Base-by-base conservation (phyloP, 2,888 invertebrate species). In the Hartigia nigra region DNA sequence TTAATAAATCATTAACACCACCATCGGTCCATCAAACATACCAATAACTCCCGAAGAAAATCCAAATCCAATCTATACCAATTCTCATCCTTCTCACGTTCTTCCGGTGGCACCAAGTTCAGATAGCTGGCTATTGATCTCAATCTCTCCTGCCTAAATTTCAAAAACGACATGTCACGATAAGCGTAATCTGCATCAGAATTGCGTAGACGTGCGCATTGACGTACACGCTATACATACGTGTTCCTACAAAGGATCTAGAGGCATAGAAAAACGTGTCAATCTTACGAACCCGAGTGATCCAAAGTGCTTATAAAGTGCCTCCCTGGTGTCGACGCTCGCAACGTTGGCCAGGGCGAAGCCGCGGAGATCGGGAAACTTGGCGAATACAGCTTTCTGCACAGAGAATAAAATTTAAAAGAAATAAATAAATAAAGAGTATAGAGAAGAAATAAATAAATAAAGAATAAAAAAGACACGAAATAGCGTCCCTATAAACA, bases 261-360 rank as follows among this genome's bases (percentile, higher is more conserved):
- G 23, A 55, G 39, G 23, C 23, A 55, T 23, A 2, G 5, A 23
- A 1, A 55, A 14, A 23, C 23, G 14, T 9, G 14, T 74, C 12
- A 75, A 37, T 31, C n/a, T 31, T 39, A 80, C 83, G 87, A 92
- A 95, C 95, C 94, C 95, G 74, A 96, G 90, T 78, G 94, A 93
- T 14, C 95, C 95, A 90, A 99, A 98, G 92, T 98, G 97, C 90
- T 97, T 97, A 81, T 95, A 92, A 35, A 98, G 92, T 31, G 95
- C 94, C 79, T 96, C 96, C 83, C 98, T 94, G 0, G 97, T 97
- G 89, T 99, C 98, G n/a, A 99, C 97, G 86, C 96, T 96, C 0
- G 98, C 98, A 23, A 99, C 98, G 92, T 98, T 99, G 0, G 98
- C 95, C 69, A 99, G 92, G 0, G 98, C 95, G 92, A 99, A 99